phyloP scores from a whole-genome alignment of 2,113 vertebrate species.

The Origma solitaria region DNA sequence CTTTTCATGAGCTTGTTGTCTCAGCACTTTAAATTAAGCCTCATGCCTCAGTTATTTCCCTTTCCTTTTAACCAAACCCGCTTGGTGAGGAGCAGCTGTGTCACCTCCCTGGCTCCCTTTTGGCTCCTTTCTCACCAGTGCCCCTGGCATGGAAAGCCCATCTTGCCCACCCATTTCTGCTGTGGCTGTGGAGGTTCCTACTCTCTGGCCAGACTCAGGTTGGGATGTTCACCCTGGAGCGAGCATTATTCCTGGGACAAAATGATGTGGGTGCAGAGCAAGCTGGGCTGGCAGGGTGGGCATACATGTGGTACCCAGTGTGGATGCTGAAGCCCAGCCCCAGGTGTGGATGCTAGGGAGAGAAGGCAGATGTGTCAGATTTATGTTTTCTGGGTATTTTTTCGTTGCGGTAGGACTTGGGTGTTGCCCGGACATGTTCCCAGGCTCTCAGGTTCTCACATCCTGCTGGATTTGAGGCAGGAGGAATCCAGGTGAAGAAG shows the following conservation, averaged over 20 bases:
- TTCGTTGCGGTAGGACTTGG: neutral
- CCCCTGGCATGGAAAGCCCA: neutral
- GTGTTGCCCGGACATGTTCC: neutral
- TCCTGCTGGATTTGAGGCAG: neutral
- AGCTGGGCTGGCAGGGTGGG: neutral
- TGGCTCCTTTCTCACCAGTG: neutral
- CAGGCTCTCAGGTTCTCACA: neutral
- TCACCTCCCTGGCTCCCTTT: neutral
- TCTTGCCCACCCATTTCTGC: neutral
- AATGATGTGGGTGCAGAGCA: neutral
- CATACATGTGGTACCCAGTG: rapidly evolving
- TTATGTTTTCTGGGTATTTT: neutral
- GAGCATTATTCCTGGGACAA: neutral
- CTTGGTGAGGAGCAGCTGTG: neutral
- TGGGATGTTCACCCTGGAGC: neutral
- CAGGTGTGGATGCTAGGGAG: neutral
- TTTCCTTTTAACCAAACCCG: neutral
- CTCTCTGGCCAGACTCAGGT: rapidly evolving
- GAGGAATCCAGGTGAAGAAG: neutral
- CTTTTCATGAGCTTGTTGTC: neutral
- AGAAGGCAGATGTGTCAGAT: neutral
- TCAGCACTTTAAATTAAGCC: conserved; percentile 31
- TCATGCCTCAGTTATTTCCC: conserved; percentile 10
- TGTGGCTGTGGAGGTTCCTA: neutral
- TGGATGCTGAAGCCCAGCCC: neutral